phyloP scores from a whole-genome alignment of 2,888 invertebrate genomes.

The Mimachlamys varia region DNA sequence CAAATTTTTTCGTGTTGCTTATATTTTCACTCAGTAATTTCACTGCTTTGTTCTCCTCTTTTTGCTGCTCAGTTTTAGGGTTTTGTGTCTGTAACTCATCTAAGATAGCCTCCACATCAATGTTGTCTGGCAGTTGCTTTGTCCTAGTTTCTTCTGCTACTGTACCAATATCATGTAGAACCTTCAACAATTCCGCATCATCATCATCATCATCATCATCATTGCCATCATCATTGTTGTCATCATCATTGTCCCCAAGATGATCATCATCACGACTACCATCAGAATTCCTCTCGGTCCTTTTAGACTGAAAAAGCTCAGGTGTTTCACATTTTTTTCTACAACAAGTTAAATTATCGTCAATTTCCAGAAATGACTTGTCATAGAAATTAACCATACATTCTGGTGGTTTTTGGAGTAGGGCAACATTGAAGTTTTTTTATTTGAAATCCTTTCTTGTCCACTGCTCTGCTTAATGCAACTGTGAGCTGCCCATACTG shows the following conservation, averaged over 20 bases:
- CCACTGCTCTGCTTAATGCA: conserved; percentile 41
- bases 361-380: background rate
- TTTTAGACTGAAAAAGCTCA: background rate
- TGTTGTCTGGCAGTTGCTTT: conserved; percentile 12
- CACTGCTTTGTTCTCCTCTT: conserved; percentile 12
- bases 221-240: conserved; percentile 37
- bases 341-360: conserved; percentile 34
- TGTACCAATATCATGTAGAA: background rate
- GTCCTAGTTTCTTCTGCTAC: background rate
- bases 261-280: background rate
- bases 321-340: conserved; percentile 16
- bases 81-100: background rate
- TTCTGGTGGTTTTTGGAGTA: conserved; percentile 39
- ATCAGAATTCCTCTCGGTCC: background rate
- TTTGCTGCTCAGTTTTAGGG: conserved; percentile 34
- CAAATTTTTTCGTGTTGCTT: conserved; percentile 20
- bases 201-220: conserved; percentile 31
- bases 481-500: conserved; percentile 48
- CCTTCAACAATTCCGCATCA: background rate
- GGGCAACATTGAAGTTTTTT: conserved; percentile 37
- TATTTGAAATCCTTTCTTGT: conserved; percentile 42
- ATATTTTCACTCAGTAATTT: conserved; percentile 20
- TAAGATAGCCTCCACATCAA: background rate
- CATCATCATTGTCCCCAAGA: background rate
- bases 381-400: conserved; percentile 34